Conservation (phyloP, 2,888 invertebrate genomes). For the Plemyria rubiginata region DNA sequence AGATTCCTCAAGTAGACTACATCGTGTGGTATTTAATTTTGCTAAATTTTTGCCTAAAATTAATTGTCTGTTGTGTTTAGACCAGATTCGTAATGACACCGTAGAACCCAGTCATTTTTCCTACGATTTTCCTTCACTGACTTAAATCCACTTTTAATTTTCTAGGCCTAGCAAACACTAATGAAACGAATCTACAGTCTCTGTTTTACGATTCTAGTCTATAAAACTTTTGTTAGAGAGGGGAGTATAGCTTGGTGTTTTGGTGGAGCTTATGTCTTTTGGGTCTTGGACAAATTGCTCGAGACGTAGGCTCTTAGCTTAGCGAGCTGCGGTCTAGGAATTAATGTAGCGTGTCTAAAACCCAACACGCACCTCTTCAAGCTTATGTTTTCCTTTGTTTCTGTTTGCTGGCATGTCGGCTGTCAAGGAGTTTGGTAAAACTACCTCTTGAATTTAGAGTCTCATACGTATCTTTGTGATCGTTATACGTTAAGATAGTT, state of each 20-base stretch:
- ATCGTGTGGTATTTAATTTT: too few species aligned
- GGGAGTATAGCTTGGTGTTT: conserved; percentile 1
- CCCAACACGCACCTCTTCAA: conserved; percentile 65
- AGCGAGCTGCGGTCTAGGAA: conserved; percentile 71
- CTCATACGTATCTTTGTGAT: too few species aligned
- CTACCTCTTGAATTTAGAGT: not conserved
- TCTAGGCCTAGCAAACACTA: conserved; percentile 56
- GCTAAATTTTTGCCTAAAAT: too few species aligned
- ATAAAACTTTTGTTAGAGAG: not conserved
- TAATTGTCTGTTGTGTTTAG: too few species aligned
- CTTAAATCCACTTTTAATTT: conserved; percentile 60
- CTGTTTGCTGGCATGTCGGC: conserved; percentile 48
- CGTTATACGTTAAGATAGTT: too few species aligned
- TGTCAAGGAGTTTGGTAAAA: conserved; percentile 6
- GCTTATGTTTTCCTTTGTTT: conserved; percentile 63
- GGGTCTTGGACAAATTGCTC: conserved; percentile 50
- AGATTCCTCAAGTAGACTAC: not conserved
- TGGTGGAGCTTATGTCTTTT: conserved; percentile 39
- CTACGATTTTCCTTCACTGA: conserved; percentile 46
- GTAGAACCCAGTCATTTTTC: not conserved
- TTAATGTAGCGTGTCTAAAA: conserved; percentile 78
- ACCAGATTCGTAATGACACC: too few species aligned
- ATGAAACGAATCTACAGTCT: conserved; percentile 41
- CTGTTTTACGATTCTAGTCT: conserved; percentile 4
- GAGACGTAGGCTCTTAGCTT: conserved; percentile 76